Evolutionary conservation across 1,140 invertebrate species (phyloP), one percentile per base, ranked within the genome.

Genomic region (Brachionus angularis): DNA sequence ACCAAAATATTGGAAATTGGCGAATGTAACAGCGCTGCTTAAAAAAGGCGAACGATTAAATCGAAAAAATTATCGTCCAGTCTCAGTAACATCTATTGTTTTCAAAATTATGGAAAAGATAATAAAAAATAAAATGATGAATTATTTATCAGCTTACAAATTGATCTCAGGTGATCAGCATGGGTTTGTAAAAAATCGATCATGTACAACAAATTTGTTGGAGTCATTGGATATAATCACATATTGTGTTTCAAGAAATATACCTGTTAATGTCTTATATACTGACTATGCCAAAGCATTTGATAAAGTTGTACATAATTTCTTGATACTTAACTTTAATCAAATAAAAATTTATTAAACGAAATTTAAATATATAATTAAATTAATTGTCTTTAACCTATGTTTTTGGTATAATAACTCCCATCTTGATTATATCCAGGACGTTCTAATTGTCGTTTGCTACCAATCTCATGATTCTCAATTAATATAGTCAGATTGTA

Each of bases 51-150:
- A n/a, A n/a, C n/a, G n/a, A n/a, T n/a, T 27, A 33, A 5, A 36
- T 3, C 50, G 23, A 12, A 14, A 12, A 21, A 73, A 73, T 42
- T 72, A 72, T 42, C 36, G 69, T 31, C 72, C 69, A 27, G 34
- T 73, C 23, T 39, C 18, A 16, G 7, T 39, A 10, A 61, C 55
- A 25, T 36, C 1, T 18, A 61, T 61, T 18, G 33, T 61, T 34
- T 16, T 27, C 29, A 58, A 58, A 18, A 16, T 34, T 21, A 36
- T 58, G 67, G 67, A 71, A 36, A 50, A 12, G 18, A 39, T 71
- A n/a, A 31, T 53, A 33, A 49, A 14, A 34, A 10, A 53, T 21
- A n/a, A 29, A 7, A n/a, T 70, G 18, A 39, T 70, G 16, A 49
- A 52, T 12, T 70, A 34, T 70, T 33, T 70, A 18, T 5, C 18